Base-by-base conservation (phyloP, 2,888 invertebrate species). In the Ligdia adustata region DNA sequence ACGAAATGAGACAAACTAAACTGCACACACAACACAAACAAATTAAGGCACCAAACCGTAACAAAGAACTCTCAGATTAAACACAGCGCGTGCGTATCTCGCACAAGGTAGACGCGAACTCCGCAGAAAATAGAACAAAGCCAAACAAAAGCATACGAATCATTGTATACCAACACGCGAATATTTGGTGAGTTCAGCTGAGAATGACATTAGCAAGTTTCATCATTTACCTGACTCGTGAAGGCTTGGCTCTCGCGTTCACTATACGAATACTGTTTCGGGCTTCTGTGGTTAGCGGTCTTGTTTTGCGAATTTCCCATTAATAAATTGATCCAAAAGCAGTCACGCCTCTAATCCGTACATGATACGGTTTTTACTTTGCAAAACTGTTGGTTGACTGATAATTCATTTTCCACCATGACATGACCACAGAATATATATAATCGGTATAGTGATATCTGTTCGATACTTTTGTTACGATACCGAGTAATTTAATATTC, bases 1-100 rank as follows among this genome's bases (percentile, higher is more conserved):
- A 91, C 89, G 76, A 92, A 91, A 82, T 91, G 91, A 64, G 91
- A 86, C 68, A 92, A 79, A 69, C 91, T 91, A 69, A 91, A 91
- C 93, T 93, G 80, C 58, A 84, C 73, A 75, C 70, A 78, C 74
- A 79, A 75, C 70, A 78, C 74, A 79, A 75, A 72, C 69, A 69
- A 62, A 68, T 54, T 44, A 59, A 60, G 56, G 60, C 60, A 49
- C 56, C 20, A 62, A 58, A 37, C 54, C 32, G 61, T 57, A 69
- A 72, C 72, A 72, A 75, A 72, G 72, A 66, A 63, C 59, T 55
- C 48, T 60, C 56, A 59, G 62, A 56, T 48, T 50, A 62, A 58
- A 48, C 41, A 50, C 41, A 59, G 51, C 55, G 48, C 53, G 50
- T 56, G 45, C 51, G 39, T 46, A 56, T 59, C 55, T 44, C 50